Evolutionary conservation across 2,888 invertebrate genomes (phyloP).

Genomic region (Euclidia mi): DNA sequence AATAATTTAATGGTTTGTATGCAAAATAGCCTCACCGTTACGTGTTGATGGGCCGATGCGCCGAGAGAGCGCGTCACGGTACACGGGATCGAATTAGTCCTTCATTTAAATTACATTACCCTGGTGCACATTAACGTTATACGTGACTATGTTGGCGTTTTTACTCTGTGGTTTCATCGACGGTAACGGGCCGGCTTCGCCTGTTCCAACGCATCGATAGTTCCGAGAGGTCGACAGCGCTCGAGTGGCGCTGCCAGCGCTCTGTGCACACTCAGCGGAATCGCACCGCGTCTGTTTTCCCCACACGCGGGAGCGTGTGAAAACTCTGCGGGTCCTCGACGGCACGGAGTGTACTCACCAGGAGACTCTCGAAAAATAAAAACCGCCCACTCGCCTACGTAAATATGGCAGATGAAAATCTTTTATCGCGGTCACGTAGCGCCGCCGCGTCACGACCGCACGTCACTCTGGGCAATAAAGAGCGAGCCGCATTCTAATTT

Average conservation of each 20-base stretch:
- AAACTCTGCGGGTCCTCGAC: conserved; percentile 77
- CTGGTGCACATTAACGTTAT: conserved; percentile 75
- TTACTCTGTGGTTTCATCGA: conserved; percentile 69
- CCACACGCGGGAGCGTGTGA: conserved; percentile 80
- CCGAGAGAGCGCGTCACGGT: conserved; percentile 86
- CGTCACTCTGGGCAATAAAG: conserved; percentile 87
- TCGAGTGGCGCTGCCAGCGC: conserved; percentile 47
- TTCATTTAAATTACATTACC: conserved; percentile 88
- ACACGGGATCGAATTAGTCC: conserved; percentile 86
- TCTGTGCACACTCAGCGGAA: conserved; percentile 48
- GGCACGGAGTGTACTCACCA: conserved; percentile 72
- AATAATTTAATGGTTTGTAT: conserved; percentile 90
- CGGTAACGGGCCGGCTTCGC: conserved; percentile 64
- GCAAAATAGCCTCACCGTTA: conserved; percentile 89
- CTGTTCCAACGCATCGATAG: conserved; percentile 73
- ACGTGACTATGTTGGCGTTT: conserved; percentile 75
- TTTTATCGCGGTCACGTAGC: conserved; percentile 90
- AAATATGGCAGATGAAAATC: conserved; percentile 90
- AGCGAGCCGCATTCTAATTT: conserved; percentile 88
- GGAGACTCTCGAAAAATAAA: conserved; percentile 87
- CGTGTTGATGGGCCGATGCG: conserved; percentile 87
- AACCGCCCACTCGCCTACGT: conserved; percentile 89
- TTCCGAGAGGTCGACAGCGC: conserved; percentile 68
- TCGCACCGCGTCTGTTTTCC: conserved; percentile 67
- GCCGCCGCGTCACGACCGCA: conserved; percentile 87